Evolutionary conservation across 2,113 vertebrate species (phyloP), one percentile per base, ranked within the genome.

Genomic region (Shinisaurus crocodilurus): DNA sequence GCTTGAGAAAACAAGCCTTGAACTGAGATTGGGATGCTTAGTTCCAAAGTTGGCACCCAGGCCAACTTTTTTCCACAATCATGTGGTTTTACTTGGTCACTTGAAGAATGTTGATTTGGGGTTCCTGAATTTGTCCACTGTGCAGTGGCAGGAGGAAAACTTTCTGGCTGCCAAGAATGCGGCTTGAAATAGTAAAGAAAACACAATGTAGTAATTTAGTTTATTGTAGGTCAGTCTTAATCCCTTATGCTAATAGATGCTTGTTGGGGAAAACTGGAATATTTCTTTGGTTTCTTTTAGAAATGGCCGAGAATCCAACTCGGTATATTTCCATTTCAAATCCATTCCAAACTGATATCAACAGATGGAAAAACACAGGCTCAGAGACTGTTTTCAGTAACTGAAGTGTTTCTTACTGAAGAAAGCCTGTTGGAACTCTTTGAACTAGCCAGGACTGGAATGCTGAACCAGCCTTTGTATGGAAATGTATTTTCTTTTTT

Each of bases 121-220:
- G 90, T 92, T 90, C 89, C 91, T 92, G 85, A 86, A 92, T 92
- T 91, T 32, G n/a, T 88, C 88, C 86, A 89, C 60, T 95, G 90
- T 93, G 91, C 92, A 95, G 92, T 92, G 88, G 94, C 81, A 93
- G 75, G 45, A 92, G 75, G 86, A 87, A 87, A 95, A 82, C 70
- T 54, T 92, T 85, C 91, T 96, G 92, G 93, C 91, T 94, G 85
- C 34, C 79, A 63, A 37, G 65, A 60, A 90, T 90, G 93, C 92
- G 48, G n/a, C 16, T 60, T 89, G 29, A 82, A 89, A 57, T 74
- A 45, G 48, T 75, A 83, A 83, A 82, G 40, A 83, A 82, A 74
- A 75, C 80, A 75, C 69, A 83, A 75, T 89, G 50, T 83, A 75
- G 50, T 63, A 75, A 75, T 63, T 63, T 27, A 76, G 6, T 6